phyloP scores from a whole-genome alignment of 1,140 invertebrate genomes.

The Drosophila lacteicornis region DNA sequence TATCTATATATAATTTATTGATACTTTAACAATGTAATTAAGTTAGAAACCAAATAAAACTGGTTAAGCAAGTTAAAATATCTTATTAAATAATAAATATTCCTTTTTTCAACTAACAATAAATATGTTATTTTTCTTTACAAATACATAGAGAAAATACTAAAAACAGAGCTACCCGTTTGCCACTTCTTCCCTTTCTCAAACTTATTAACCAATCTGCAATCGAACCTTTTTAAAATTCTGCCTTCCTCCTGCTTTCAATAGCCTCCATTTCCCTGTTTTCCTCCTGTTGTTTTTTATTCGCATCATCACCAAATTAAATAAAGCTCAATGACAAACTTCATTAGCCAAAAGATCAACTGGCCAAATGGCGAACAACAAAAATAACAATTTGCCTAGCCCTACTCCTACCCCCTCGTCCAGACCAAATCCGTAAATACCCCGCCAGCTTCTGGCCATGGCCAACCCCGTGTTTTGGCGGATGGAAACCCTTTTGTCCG shows the following conservation, averaged over 20 bases:
- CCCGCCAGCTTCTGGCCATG: neutral
- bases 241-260: neutral
- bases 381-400: conserved; percentile 74
- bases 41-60: too few relatives aligned
- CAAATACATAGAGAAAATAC: too few relatives aligned
- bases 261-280: neutral
- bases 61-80: too few relatives aligned
- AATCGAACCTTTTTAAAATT: conserved; percentile 27
- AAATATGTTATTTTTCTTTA: too few relatives aligned
- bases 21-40: too few relatives aligned
- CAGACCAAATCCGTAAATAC: conserved; percentile 21
- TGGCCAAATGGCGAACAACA: conserved; percentile 72
- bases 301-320: conserved; percentile 74
- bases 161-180: neutral
- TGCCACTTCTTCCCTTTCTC: neutral
- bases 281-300: conserved; percentile 10
- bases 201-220: neutral
- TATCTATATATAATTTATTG: too few relatives aligned
- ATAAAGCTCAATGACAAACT: conserved; percentile 84
- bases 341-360: conserved; percentile 82
- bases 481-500: conserved; percentile 41
- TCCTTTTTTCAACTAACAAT: too few relatives aligned
- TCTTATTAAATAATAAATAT: too few relatives aligned
- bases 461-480: neutral
- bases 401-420: neutral